Evolutionary conservation across 2,113 vertebrate species (phyloP), one percentile per base, ranked within the genome.

Genomic region (Pelobates fuscus): DNA sequence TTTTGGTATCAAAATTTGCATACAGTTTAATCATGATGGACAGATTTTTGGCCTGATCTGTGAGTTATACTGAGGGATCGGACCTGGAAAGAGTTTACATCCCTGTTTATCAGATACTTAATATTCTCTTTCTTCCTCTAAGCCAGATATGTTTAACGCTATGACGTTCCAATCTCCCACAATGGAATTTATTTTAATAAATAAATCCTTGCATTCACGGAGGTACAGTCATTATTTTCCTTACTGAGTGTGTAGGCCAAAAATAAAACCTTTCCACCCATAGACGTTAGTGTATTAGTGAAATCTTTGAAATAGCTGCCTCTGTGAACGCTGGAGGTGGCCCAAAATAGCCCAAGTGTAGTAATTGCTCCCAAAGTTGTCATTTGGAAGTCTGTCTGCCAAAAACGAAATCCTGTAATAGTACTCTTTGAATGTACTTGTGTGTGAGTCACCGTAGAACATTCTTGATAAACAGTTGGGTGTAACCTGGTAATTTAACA

Each of bases 301-400:
- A 67, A 30, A 61, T 61, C 25, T 67, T 30, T 43, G 52, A 30
- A 59, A 65, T 24, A 23, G 63, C 52, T 24, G 72, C 55, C 26
- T 68, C 25, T n/a, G n/a, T 32, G 18, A 26, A 44, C 26, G 37
- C 41, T 67, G 55, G 44, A 61, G 26, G 37, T 49, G 65, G 57
- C 37, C 59, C 41, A 68, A 77, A 77, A 77, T 77, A 77, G 73
- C 60, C 25, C 10, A 25, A 24, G 55, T 32, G 26, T 67, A 76
- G 25, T 74, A 74, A 76, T 76, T 30, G 26, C 64, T 76, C 72
- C 72, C 64, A 60, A 30, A 46, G 55, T 49, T 68, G 64, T 77
- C 65, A 54, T 68, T 77, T 30, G 14, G 21, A 67, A 21, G 58
- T 21, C 29, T 43, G 65, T 29, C 73, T 61, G 73, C 58, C 57